These are phyloP conservation scores for Anas bernieri DNA, from an alignment of 2,797 vertebrate genomes.

Conservation along the genomic window DNA sequence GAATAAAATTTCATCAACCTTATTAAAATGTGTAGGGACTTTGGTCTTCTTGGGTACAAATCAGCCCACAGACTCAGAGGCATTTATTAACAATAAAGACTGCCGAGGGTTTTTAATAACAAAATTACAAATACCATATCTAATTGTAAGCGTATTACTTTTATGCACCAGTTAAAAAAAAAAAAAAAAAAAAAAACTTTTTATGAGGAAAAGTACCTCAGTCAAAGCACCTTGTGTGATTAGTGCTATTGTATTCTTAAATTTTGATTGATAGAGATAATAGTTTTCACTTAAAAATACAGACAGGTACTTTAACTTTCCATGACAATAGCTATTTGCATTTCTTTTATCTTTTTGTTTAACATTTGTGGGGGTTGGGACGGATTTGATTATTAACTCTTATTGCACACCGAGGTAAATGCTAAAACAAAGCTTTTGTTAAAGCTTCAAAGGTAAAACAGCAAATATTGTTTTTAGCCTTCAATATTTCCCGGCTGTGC, in stretches of 20 bases:
- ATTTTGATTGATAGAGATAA: constrained; percentile 91
- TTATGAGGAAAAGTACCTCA: constrained; percentile 82
- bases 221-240: constrained; percentile 86
- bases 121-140: constrained; percentile 83
- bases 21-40: constrained; percentile 80
- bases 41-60: constrained; percentile 78
- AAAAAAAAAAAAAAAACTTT: constrained; percentile 68
- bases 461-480: constrained; percentile 85
- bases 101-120: constrained; percentile 81
- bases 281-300: constrained; percentile 89
- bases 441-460: constrained; percentile 82
- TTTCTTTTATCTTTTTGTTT: constrained; percentile 89
- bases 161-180: constrained; percentile 70
- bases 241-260: constrained; percentile 88
- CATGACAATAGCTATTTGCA: constrained; percentile 90
- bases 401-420: constrained; percentile 82
- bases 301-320: constrained; percentile 90
- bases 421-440: constrained; percentile 87
- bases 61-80: constrained; percentile 78
- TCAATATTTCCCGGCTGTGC: constrained; percentile 79
- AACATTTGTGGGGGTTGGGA: constrained; percentile 86
- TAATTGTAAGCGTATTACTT: constrained; percentile 82
- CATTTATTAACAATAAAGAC: constrained; percentile 81
- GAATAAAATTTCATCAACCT: constrained; percentile 80
- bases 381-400: constrained; percentile 87